A percentile compares a stretch with the other conserved stretches of the same genome.
These are phyloP conservation scores for Sebastes minor DNA, from an alignment of 2,797 vertebrate species.

Conservation along the genomic window DNA sequence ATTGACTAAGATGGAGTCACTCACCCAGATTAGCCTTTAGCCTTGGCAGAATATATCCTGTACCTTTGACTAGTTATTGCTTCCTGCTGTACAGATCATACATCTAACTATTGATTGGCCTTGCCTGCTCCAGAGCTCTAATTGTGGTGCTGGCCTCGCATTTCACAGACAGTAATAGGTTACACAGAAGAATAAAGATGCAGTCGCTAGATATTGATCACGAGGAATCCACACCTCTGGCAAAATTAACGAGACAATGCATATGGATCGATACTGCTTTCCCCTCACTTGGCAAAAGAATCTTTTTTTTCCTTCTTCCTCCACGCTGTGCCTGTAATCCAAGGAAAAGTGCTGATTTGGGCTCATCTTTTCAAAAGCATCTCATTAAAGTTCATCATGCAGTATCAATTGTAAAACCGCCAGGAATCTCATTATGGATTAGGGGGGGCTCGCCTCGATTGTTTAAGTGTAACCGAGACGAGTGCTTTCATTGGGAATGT, in stretches of 20 bases:
- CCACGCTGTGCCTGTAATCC: constrained; percentile 28
- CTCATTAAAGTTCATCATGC: constrained; percentile 71
- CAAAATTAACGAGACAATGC: constrained; percentile 96
- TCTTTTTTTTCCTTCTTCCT: not conserved
- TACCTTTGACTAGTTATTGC: constrained; percentile 77
- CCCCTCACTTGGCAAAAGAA: constrained; percentile 63
- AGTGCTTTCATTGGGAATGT: constrained; percentile 1
- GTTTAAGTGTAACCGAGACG: constrained; percentile 50
- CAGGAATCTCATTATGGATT: constrained; percentile 63
- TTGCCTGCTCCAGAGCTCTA: constrained; percentile 90
- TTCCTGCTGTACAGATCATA: constrained; percentile 78
- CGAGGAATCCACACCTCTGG: constrained; percentile 89
- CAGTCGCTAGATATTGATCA: constrained; percentile 92
- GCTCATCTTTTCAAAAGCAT: constrained; percentile 59
- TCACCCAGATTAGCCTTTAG: constrained; percentile 77
- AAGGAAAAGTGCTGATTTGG: constrained; percentile 67
- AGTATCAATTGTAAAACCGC: constrained; percentile 57
- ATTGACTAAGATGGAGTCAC: constrained; percentile 60
- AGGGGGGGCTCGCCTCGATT: constrained; percentile 15
- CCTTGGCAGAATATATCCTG: constrained; percentile 68
- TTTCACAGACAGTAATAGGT: constrained; percentile 93
- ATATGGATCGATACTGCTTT: constrained; percentile 88
- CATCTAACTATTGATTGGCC: constrained; percentile 84
- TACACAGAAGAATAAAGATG: constrained; percentile 93
- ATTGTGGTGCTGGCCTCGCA: constrained; percentile 87